Conservation (phyloP, 2,113 vertebrate species). For the Agelaius phoeniceus region DNA sequence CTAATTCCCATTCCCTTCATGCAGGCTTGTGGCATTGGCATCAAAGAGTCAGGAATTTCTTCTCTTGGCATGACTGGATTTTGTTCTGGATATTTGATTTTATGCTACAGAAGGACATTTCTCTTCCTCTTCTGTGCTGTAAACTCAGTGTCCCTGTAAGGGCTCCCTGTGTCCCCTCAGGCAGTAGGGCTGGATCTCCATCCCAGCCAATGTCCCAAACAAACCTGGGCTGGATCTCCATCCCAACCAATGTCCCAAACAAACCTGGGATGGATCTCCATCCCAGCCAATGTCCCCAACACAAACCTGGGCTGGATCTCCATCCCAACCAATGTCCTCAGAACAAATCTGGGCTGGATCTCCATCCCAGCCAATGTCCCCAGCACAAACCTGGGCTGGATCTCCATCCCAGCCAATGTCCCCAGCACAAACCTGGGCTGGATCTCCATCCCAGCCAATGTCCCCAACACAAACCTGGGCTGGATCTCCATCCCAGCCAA, state of each 20-base stretch:
- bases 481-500: neutral
- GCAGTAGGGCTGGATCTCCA: neutral
- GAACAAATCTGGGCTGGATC: neutral
- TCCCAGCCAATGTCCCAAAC: rapidly evolving
- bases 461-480: neutral
- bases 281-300: no score
- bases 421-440: neutral
- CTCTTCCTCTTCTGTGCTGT: neutral
- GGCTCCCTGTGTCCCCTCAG: neutral
- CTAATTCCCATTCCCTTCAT: neutral
- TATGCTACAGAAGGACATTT: neutral
- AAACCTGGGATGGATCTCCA: neutral
- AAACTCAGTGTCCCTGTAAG: neutral
- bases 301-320: neutral
- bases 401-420: rapidly evolving
- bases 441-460: rapidly evolving
- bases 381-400: neutral
- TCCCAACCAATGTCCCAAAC: neutral
- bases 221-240: neutral
- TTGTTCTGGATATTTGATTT: neutral
- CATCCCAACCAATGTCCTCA: rapidly evolving
- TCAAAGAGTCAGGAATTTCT: rapidly evolving
- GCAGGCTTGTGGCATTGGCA: neutral
- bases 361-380: rapidly evolving
- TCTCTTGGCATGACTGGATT: neutral